Base-by-base conservation (phyloP, 2,113 vertebrate genomes). In the Macaca mulatta region DNA sequence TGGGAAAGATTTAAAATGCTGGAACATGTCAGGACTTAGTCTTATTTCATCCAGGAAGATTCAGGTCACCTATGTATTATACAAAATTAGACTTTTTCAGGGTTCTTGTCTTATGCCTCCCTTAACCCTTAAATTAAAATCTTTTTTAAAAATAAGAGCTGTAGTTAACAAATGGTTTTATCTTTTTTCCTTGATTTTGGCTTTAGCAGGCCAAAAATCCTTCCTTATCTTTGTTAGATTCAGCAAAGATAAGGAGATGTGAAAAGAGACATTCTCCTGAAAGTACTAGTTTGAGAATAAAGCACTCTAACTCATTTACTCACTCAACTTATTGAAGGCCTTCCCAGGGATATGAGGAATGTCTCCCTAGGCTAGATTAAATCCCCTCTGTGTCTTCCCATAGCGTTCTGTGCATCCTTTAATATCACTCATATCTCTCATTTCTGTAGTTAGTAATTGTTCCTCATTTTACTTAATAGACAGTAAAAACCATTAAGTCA, bases 51-150 rank as follows among this genome's bases (percentile, higher is more conserved):
- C 25, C 5, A 43, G 59, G 27, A 96, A 52, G 17, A 93, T 18
- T 8, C 32, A 78, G 8, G 82, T 50, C 35, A 94, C 50, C 50
- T 79, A 30, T 57, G 55, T 80, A 74, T 90, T 93, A 85, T 32
- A 50, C 2, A 91, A 67, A 89, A 50, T 88, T 85, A 80, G 25
- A 69, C 32, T 91, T 83, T 85, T 92, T 27, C 52, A 97, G 89
- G 7, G 64, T 72, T 83, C 6, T 77, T 67, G 9, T 89, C 38
- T 69, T 94, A 32, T 38, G n/a, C 38, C 17, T 95, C n/a, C 32
- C 25, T 92, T 93, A 86, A 55, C 32, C 27, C 32, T 93, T 67
- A 81, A 48, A 18, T 79, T 93, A 82, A 86, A 25, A 10, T 80
- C 6, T 74, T 86, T 82, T 52, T 13, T 3, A 22, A 64, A 22